These are phyloP conservation scores for Synanthedon formicaeformis DNA, from an alignment of 2,888 invertebrate genomes.

Conservation along the genomic window DNA sequence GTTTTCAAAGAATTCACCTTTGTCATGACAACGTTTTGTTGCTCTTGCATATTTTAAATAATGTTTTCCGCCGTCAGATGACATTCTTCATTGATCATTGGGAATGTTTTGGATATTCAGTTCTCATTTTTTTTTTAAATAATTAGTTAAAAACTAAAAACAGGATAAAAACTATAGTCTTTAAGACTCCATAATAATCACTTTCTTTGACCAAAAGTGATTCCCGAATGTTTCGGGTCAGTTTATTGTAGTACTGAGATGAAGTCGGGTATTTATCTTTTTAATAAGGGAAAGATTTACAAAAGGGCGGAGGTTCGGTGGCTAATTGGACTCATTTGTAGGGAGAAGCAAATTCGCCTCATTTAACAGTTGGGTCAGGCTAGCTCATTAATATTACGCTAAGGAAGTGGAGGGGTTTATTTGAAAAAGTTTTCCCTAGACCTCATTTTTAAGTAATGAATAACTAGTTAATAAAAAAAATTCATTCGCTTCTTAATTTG, in stretches of 20 bases:
- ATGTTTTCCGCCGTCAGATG: too few species aligned
- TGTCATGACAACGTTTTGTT: slow-evolving; percentile 19
- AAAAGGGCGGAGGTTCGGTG: slow-evolving; percentile 2
- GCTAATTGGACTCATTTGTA: slow-evolving; percentile 11
- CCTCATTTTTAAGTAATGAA: background rate
- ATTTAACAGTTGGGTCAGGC: slow-evolving; percentile 3
- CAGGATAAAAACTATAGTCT: too few species aligned
- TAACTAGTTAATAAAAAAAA: too few species aligned
- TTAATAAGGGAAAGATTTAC: slow-evolving; percentile 4
- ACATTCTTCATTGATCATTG: slow-evolving; percentile 1
- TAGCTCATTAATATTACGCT: slow-evolving; percentile 5
- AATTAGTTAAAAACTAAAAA: too few species aligned
- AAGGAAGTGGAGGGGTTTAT: slow-evolving; percentile 2
- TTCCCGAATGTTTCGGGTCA: too few species aligned
- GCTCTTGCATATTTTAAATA: slow-evolving; percentile 7
- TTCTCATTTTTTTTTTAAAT: too few species aligned
- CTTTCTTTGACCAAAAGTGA: too few species aligned
- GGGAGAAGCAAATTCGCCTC: slow-evolving; percentile 1
- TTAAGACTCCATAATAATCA: too few species aligned
- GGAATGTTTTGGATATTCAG: background rate
- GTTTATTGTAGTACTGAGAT: background rate
- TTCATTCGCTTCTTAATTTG: too few species aligned
- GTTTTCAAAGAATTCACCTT: slow-evolving; percentile 22
- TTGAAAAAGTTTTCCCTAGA: slow-evolving; percentile 2
- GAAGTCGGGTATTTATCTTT: slow-evolving; percentile 3